Conservation (phyloP, 2,888 invertebrate genomes). For the Ptilodon capucinus region DNA sequence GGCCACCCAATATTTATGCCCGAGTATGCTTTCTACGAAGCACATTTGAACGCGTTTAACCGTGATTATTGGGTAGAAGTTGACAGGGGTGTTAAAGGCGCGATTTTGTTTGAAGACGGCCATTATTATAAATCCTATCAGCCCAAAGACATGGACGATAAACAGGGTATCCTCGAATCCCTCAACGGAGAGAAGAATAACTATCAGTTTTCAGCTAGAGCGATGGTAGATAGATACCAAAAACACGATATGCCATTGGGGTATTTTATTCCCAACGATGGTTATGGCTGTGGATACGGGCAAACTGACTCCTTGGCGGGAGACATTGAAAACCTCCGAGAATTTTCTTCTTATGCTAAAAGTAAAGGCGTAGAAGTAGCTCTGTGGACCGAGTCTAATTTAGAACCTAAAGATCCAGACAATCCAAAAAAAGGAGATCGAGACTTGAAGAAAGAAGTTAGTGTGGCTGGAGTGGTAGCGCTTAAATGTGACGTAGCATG, state of each 20-base stretch:
- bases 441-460: conserved; percentile 65
- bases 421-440: conserved; percentile 73
- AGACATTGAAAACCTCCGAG: conserved; percentile 65
- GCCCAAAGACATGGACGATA: conserved; percentile 57
- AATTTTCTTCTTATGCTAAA: conserved; percentile 61
- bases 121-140: conserved; percentile 66
- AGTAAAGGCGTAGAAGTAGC: conserved; percentile 65
- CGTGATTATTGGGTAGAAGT: conserved; percentile 75
- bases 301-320: conserved; percentile 68
- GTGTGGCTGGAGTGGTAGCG: conserved; percentile 61
- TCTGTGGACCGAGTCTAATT: conserved; percentile 71
- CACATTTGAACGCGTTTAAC: conserved; percentile 73
- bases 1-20: conserved; percentile 69
- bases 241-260: conserved; percentile 69
- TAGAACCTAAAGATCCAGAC: conserved; percentile 61
- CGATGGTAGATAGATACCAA: conserved; percentile 71
- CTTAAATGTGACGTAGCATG: conserved; percentile 76
- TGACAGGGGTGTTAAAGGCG: conserved; percentile 38
- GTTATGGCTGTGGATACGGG: conserved; percentile 73
- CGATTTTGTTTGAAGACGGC: conserved; percentile 70
- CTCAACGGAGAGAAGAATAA: conserved; percentile 72
- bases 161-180: conserved; percentile 66
- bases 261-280: conserved; percentile 76
- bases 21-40: conserved; percentile 70
- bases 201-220: conserved; percentile 75